Percentiles rank a stretch among this genome's conserved stretches.
Conservation (phyloP, 2,113 vertebrate species). For the Uria aalge region DNA sequence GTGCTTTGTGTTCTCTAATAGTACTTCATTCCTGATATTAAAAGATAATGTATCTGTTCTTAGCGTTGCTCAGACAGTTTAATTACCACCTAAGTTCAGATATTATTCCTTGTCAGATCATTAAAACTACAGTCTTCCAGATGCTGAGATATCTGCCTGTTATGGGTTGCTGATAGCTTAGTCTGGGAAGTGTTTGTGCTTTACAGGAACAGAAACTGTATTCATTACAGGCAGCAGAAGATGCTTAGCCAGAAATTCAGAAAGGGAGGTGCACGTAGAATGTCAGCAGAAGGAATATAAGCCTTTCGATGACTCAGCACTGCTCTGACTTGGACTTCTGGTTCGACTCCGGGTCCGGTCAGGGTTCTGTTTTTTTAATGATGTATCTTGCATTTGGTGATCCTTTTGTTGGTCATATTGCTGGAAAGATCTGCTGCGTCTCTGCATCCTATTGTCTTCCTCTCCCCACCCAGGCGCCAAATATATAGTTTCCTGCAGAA, state of each 20-base stretch:
- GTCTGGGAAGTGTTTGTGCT: constrained; percentile 21
- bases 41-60: constrained; percentile 62
- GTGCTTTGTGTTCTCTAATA: constrained; percentile 63
- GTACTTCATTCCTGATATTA: constrained; percentile 63
- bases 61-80: constrained; percentile 61
- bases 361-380: not conserved
- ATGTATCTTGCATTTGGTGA: not conserved
- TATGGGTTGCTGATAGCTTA: not conserved
- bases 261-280: not conserved
- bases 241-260: not conserved
- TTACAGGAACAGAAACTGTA: not conserved
- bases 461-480: not conserved
- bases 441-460: not conserved
- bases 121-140: constrained; percentile 47
- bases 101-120: constrained; percentile 68
- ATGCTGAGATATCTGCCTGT: constrained; percentile 59
- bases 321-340: not conserved
- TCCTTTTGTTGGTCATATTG: not conserved
- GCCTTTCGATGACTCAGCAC: not conserved
- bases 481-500: not conserved
- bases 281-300: not conserved
- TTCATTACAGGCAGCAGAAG: not conserved
- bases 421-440: not conserved
- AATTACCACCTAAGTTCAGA: constrained; percentile 69
- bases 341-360: not conserved